Evolutionary conservation across 2,797 vertebrate species (phyloP).

Genomic region (Tangara arthus): DNA sequence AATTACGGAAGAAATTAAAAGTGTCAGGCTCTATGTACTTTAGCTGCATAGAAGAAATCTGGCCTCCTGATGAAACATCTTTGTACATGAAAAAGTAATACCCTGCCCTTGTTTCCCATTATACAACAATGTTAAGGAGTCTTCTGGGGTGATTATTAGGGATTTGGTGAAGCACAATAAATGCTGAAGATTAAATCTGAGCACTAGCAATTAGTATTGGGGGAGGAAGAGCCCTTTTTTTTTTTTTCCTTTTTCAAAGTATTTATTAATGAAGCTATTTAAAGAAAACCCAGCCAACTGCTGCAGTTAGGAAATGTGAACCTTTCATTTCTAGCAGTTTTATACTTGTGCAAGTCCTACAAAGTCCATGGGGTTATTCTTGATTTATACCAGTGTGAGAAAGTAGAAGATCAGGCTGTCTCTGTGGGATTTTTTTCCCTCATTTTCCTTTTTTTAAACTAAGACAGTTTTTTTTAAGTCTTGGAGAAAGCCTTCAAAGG

Average conservation of each 20-base stretch:
- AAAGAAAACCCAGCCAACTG: conserved; percentile 40
- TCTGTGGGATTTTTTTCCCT: conserved; percentile 49
- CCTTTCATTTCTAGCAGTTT: conserved; percentile 64
- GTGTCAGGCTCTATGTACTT: conserved; percentile 67
- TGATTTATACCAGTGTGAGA: conserved; percentile 53
- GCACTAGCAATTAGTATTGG: conserved; percentile 66
- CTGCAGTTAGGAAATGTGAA: conserved; percentile 52
- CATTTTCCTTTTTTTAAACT: conserved; percentile 40
- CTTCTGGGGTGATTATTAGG: conserved; percentile 72
- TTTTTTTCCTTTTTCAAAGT: not conserved
- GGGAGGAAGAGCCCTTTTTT: not conserved
- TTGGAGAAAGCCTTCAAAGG: conserved; percentile 50
- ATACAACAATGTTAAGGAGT: conserved; percentile 71
- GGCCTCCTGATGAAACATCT: conserved; percentile 69
- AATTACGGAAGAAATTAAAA: conserved; percentile 74
- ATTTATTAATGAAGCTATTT: conserved; percentile 65
- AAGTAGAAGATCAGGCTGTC: conserved; percentile 40
- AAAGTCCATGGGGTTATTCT: conserved; percentile 51
- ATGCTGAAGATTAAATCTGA: conserved; percentile 67
- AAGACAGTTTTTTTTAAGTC: conserved; percentile 28
- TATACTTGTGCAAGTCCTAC: conserved; percentile 45
- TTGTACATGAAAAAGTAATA: conserved; percentile 73
- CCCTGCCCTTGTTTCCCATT: conserved; percentile 71
- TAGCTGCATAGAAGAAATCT: conserved; percentile 65
- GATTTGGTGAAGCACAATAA: conserved; percentile 69